Base-by-base conservation (phyloP, 2,113 vertebrate genomes). In the Trematomus loennbergii region DNA sequence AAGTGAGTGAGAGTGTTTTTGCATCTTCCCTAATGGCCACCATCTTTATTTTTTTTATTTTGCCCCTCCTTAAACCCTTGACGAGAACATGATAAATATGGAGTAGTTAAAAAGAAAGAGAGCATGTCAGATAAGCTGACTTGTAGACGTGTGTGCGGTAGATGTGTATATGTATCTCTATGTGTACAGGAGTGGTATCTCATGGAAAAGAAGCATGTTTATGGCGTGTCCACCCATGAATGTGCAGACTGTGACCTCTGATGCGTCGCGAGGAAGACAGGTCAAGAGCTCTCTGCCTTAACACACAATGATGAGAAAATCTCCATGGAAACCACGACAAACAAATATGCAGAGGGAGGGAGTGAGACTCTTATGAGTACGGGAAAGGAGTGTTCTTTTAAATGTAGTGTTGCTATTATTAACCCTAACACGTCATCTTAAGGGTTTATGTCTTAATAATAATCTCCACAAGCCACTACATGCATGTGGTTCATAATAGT, bases 251-350 rank as follows among this genome's bases (percentile, higher is more conserved):
- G 1, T 80, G 84, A 89, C 70, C 75, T 79, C 50, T 69, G 67
- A 83, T 12, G 12, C 69, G 78, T 55, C 45, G 16, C 29, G 54
- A 88, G 89, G 85, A 89, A 86, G 72, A 73, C 33, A 25, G 76
- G 74, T 82, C 85, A 67, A 84, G 74, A 12, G 62, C 49, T 84
- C 20, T 77, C 65, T 46, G 77, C 75, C 66, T 66, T 48, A 64
- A 83, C 84, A 84, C 59, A 57, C 46, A 46, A 36, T 18, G 63
- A 81, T 40, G 75, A 72, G 70, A 53, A 46, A 10, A 64, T 84
- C 82, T 79, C 89, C 86, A 89, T 81, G 72, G 91, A 12, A 87
- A 91, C 86, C 84, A 72, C 58, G 75, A 60, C 71, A 91, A 87
- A 88, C 82, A 90, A 50, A 86, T 22, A 82, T 13, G 8, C 57